Evolutionary conservation across 2,797 vertebrate species (phyloP).

Genomic region (Propithecus perrieri): DNA sequence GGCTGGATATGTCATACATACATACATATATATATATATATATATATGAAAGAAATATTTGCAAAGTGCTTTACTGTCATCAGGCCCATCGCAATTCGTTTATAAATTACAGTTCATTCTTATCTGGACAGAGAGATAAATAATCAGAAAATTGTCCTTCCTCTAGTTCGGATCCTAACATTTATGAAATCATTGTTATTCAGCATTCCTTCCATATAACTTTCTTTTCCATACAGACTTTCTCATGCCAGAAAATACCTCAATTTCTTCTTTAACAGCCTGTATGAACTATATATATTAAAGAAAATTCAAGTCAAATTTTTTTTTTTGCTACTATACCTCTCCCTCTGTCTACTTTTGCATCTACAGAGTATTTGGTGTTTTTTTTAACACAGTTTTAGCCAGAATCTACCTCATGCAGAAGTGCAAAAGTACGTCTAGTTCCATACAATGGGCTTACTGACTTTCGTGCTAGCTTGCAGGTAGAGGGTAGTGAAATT

Average conservation of each 20-base stretch:
- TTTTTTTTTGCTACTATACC: background rate
- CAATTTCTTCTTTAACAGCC: background rate
- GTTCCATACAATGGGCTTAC: background rate
- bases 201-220: background rate
- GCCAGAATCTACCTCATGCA: background rate
- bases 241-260: background rate
- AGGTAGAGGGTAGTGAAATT: background rate
- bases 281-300: background rate
- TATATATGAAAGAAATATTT: background rate
- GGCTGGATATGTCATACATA: background rate
- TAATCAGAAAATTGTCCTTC: background rate
- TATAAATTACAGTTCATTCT: background rate
- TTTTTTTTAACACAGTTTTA: slow-evolving; percentile 6
- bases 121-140: background rate
- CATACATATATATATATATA: background rate
- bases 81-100: background rate
- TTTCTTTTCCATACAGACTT: slow-evolving; percentile 2
- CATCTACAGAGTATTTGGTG: background rate
- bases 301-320: background rate
- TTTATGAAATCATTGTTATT: slow-evolving; percentile 3
- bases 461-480: background rate
- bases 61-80: background rate
- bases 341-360: background rate
- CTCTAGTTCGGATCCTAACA: background rate
- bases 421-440: background rate